These are phyloP conservation scores for Neofelis nebulosa DNA, from an alignment of 2,113 vertebrate species.

Conservation along the genomic window DNA sequence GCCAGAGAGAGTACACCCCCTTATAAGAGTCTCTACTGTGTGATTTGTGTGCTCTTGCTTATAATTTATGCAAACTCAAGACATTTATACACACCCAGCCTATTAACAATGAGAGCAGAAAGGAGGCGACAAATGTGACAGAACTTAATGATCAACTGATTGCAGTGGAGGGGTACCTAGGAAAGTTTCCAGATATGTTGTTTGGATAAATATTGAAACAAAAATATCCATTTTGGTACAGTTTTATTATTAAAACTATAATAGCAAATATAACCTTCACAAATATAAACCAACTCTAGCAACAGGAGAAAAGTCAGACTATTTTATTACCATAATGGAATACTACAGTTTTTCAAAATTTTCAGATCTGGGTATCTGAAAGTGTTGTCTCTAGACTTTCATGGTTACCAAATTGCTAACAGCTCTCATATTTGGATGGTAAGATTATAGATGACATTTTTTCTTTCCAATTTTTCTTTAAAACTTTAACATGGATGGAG, in stretches of 20 bases:
- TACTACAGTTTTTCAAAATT: background rate
- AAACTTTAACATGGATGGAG: background rate
- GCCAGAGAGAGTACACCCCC: slow-evolving; percentile 44
- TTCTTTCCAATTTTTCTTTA: background rate
- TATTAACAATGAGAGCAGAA: background rate
- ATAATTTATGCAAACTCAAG: slow-evolving; percentile 67
- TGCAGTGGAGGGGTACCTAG: background rate
- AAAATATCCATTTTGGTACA: background rate
- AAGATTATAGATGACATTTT: background rate
- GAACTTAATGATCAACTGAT: background rate
- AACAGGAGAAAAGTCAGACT: background rate
- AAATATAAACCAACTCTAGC: background rate
- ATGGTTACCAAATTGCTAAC: background rate
- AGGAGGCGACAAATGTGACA: background rate
- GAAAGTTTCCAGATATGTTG: background rate
- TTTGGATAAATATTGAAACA: background rate
- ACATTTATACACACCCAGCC: background rate
- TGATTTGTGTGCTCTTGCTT: slow-evolving; percentile 83
- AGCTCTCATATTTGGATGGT: background rate
- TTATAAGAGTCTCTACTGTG: slow-evolving; percentile 70
- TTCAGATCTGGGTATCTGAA: background rate
- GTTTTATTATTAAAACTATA: background rate
- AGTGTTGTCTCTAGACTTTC: background rate
- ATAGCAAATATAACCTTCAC: background rate
- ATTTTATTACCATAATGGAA: background rate